These are phyloP conservation scores for Hydriomena furcata DNA, from an alignment of 2,888 invertebrate genomes.

Conservation along the genomic window DNA sequence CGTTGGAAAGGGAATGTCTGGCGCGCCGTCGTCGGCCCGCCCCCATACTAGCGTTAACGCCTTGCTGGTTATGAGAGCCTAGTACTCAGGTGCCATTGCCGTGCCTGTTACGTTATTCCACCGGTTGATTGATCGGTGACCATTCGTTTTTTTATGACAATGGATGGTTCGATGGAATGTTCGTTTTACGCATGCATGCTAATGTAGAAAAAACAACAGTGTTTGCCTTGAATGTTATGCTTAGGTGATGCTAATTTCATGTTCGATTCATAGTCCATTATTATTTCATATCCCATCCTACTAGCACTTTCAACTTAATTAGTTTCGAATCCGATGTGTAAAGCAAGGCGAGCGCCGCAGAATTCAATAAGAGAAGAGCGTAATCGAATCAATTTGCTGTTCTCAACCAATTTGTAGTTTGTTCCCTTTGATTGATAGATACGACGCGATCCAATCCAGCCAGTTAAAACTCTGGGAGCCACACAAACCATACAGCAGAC, in stretches of 20 bases:
- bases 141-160: conserved; percentile 26
- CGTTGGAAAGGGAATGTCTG: conserved; percentile 73
- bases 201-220: no score
- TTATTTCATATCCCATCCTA: not conserved
- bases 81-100: conserved; percentile 63
- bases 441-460: conserved; percentile 25
- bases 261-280: no score
- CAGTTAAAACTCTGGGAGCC: conserved; percentile 19
- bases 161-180: conserved; percentile 13
- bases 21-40: conserved; percentile 70
- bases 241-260: no score
- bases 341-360: conserved; percentile 13
- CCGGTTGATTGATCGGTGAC: conserved; percentile 39
- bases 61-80: conserved; percentile 73
- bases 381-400: conserved; percentile 36
- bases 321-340: conserved; percentile 5
- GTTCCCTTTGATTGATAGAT: conserved; percentile 36
- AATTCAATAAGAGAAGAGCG: conserved; percentile 28
- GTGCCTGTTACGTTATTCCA: conserved; percentile 49
- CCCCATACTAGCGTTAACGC: conserved; percentile 74
- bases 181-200: conserved; percentile 13
- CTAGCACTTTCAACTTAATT: not conserved
- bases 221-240: no score
- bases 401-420: conserved; percentile 37
- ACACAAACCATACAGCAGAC: conserved; percentile 9